Evolutionary conservation across 2,113 vertebrate genomes (phyloP).

Genomic region (Zosterops borbonicus): DNA sequence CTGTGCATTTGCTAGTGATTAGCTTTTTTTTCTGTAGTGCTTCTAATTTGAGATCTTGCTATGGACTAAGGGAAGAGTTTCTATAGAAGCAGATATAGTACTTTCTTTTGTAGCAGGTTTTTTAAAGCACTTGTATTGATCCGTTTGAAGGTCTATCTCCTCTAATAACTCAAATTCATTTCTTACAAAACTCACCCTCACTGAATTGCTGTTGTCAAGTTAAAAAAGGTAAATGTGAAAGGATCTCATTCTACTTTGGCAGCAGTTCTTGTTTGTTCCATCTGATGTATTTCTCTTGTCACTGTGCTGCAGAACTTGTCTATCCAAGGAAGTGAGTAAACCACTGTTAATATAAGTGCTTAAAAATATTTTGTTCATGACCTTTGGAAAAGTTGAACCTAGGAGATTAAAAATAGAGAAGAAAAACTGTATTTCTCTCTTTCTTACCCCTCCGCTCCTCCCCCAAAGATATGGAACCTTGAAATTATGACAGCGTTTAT

Average conservation of each 20-base stretch:
- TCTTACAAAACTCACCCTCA: background rate
- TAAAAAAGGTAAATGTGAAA: background rate
- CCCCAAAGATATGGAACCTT: background rate
- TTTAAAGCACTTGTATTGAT: background rate
- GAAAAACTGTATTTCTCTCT: background rate
- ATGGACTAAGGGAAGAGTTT: background rate
- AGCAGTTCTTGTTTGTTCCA: background rate
- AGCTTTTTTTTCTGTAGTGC: background rate
- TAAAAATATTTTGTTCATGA: background rate
- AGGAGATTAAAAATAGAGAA: background rate
- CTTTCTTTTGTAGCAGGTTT: background rate
- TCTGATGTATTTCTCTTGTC: background rate
- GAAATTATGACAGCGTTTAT: background rate
- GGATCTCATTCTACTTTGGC: background rate
- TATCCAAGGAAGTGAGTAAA: slow-evolving; percentile 1
- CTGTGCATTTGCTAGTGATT: background rate
- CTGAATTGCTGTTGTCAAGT: background rate
- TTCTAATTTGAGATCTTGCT: background rate
- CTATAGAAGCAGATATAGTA: background rate
- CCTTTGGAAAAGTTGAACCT: slow-evolving; percentile 1
- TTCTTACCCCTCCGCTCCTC: background rate
- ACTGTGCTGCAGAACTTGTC: background rate
- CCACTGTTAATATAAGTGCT: background rate
- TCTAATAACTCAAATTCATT: background rate
- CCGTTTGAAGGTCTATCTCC: background rate